A percentile compares a stretch with the other conserved stretches of the same genome.
Evolutionary conservation across 1,140 invertebrate genomes (phyloP).

Genomic region (Drosophila chauvacae): DNA sequence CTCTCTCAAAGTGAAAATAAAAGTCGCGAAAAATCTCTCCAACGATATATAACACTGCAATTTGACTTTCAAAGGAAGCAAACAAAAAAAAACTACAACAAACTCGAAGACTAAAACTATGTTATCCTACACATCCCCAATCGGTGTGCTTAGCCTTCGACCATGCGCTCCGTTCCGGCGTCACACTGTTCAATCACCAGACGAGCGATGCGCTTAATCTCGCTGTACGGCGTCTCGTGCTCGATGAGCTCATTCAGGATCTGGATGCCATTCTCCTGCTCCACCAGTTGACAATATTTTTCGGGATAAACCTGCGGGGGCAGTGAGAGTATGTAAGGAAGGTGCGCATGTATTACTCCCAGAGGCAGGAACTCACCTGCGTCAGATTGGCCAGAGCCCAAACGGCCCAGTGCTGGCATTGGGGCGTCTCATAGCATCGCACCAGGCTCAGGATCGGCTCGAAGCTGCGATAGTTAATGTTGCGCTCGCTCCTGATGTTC

Average conservation of each 20-base stretch:
- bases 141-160: slow-evolving; percentile 60
- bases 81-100: slow-evolving; percentile 63
- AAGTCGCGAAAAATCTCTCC: slow-evolving; percentile 40
- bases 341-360: no score
- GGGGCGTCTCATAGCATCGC: slow-evolving; percentile 92
- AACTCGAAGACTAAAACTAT: slow-evolving; percentile 57
- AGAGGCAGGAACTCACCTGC: slow-evolving; percentile 86
- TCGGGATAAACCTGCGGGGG: slow-evolving; percentile 85
- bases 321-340: not conserved
- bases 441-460: slow-evolving; percentile 94
- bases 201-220: slow-evolving; percentile 89
- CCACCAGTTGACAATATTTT: slow-evolving; percentile 95
- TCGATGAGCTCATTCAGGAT: slow-evolving; percentile 89
- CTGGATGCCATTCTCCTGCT: slow-evolving; percentile 92
- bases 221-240: slow-evolving; percentile 86
- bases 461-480: slow-evolving; percentile 99
- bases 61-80: slow-evolving; percentile 41
- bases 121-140: slow-evolving; percentile 1
- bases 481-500: slow-evolving; percentile 93
- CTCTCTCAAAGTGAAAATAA: slow-evolving; percentile 43
- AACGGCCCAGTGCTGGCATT: slow-evolving; percentile 98
- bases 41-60: slow-evolving; percentile 72
- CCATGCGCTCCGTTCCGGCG: slow-evolving; percentile 65
- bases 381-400: slow-evolving; percentile 99
- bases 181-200: slow-evolving; percentile 89